Evolutionary conservation across 1,140 invertebrate species (phyloP).

Genomic region (Caenorhabditis elegans): DNA sequence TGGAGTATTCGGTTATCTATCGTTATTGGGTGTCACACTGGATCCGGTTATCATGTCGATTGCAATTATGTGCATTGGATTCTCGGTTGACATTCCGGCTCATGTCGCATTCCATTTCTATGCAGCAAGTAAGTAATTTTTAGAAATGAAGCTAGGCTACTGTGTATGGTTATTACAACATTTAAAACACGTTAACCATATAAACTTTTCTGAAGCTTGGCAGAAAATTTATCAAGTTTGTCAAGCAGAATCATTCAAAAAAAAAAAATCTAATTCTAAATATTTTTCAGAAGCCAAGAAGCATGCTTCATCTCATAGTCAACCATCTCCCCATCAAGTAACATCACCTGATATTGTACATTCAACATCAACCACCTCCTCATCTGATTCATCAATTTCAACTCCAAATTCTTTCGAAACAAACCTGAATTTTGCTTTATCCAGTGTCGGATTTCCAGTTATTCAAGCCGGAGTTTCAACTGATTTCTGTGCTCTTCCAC

Average conservation of each 20-base stretch:
- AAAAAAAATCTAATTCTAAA: too few species aligned
- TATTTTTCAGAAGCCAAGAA: neutral
- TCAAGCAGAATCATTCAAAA: too few species aligned
- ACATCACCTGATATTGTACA: neutral
- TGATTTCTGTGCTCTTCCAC: slow-evolving; percentile 81
- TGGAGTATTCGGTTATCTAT: slow-evolving; percentile 65
- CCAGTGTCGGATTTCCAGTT: slow-evolving; percentile 85
- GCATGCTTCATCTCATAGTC: slow-evolving; percentile 36
- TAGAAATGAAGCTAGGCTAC: too few species aligned
- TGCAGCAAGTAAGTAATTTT: slow-evolving; percentile 37
- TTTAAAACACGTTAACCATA: too few species aligned
- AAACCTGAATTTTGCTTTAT: slow-evolving; percentile 69
- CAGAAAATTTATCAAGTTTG: too few species aligned
- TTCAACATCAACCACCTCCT: neutral
- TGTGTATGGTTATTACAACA: too few species aligned
- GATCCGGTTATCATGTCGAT: slow-evolving; percentile 67
- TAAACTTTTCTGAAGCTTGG: too few species aligned
- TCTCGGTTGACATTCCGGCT: slow-evolving; percentile 58
- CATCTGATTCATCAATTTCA: neutral
- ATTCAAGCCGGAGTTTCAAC: slow-evolving; percentile 89
- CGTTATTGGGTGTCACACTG: slow-evolving; percentile 62
- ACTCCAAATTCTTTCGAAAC: slow-evolving; percentile 15
- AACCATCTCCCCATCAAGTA: slow-evolving; percentile 46
- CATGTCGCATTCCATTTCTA: slow-evolving; percentile 57
- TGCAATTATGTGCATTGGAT: slow-evolving; percentile 67